Evolutionary conservation across 2,888 invertebrate genomes (phyloP), one percentile per base, ranked within the genome.

Genomic region (Drosophila fungiperda): DNA sequence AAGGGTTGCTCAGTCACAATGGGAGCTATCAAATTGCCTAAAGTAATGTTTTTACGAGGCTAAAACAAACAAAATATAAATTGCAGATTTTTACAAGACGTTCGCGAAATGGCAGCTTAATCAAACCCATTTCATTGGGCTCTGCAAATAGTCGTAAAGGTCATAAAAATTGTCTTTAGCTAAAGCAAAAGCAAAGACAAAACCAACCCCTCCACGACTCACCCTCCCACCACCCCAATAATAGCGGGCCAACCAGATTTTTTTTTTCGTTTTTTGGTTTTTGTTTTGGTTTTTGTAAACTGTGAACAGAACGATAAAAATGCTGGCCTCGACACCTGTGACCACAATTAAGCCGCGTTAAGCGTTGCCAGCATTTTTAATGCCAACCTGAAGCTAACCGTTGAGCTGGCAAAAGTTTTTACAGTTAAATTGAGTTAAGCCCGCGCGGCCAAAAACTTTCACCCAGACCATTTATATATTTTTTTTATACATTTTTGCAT

Each of bases 291-390:
- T 50, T 62, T 55, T 70, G 73, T 73, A 80, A 89, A 88, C 90
- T 85, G 85, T 83, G 87, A 89, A 90, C 89, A 87, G 72, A 84
- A 83, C 90, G 85, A 92, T 92, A 92, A 92, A 92, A 92, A 92
- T 91, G 73, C 70, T 66, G 77, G 79, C 74, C 82, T 78, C 90
- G 73, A 84, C 91, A 92, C 91, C 91, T 92, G 91, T 83, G 91
- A 91, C 91, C 92, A 91, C 92, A 92, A 91, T 91, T 91, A 92
- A 90, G 87, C 80, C 80, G 82, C 87, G 90, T 90, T 89, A 89
- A 87, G 81, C 83, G 87, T 83, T 83, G 71, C 74, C 64, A 71
- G 68, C 73, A 66, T 68, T 76, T 79, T 73, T 66, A 75, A 80
- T 67, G 82, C 65, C 53, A 32, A 42, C 26, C 42, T 52, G n/a